Evolutionary conservation across 2,888 invertebrate genomes (phyloP), one percentile per base, ranked within the genome.

Genomic region (Nebria brevicollis): DNA sequence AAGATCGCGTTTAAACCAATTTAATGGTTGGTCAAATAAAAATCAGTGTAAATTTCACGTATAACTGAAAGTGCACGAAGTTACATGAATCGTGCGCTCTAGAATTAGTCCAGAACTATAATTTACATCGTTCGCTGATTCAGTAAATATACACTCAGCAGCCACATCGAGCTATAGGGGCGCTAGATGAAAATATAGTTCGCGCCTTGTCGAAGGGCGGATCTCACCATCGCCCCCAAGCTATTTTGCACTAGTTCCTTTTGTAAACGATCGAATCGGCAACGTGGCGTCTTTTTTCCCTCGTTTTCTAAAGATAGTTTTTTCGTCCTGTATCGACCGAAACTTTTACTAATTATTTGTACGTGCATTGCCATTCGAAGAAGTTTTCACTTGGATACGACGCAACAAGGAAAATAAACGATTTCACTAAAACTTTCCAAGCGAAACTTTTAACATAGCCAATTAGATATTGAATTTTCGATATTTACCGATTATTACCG

Each of bases 281-380:
- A 54, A 8, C 6, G 13, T 13, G 13, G 11, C 54, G 54, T 6
- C 8, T 54, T 54, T 13, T 54, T 54, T 54, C 54, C 54, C 13
- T 34, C 5, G 4, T 34, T 34, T 34, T 34, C 34, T 34, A 34
- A 34, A 34, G 54, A 8, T 54, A 54, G 54, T 54, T 54, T 54
- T 54, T 54, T 54, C 54, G 54, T 34, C 34, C 11, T 54, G 54
- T 54, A 54, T 54, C 54, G 54, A 54, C 54, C 65, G 66, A 79
- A 79, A 79, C 66, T 79, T 79, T 75, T 68, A 25, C 79, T 79
- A 79, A 79, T 79, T 79, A 79, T 79, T 79, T 79, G 74, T 79
- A 79, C 79, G 74, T 79, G 79, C 68, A 73, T 74, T 43, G 66
- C 74, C 79, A 73, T 42, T 74, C 75, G 73, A 78, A 73, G 72